Evolutionary conservation across 2,113 vertebrate genomes (phyloP).

Genomic region (Phoenicopterus ruber): DNA sequence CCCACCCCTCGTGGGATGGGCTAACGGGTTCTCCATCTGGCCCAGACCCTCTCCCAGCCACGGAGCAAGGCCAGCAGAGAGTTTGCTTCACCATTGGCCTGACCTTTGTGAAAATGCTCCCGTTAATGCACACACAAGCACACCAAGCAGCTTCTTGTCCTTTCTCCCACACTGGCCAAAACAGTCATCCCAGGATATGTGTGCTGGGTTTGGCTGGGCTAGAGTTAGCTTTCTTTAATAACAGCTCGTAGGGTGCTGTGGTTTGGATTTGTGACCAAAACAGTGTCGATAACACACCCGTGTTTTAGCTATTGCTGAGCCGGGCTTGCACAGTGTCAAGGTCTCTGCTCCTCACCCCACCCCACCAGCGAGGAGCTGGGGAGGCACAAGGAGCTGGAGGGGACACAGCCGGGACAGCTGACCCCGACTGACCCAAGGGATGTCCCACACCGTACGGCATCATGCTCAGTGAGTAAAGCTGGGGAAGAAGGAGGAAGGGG

Average conservation of each 20-base stretch:
- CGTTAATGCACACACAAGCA: neutral
- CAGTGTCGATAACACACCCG: neutral
- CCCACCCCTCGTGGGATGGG: fast-evolving
- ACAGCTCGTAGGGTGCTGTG: neutral
- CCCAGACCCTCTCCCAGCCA: neutral
- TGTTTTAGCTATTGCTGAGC: neutral
- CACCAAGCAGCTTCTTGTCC: too few relatives aligned
- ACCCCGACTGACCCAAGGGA: neutral
- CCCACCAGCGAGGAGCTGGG: neutral
- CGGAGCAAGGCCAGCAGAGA: neutral
- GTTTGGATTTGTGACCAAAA: neutral
- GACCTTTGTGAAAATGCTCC: neutral
- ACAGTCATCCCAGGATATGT: neutral
- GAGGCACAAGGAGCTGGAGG: too few relatives aligned
- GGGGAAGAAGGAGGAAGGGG: neutral
- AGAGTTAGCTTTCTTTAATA: neutral
- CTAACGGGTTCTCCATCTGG: neutral
- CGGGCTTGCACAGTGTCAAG: neutral
- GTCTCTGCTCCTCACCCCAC: neutral
- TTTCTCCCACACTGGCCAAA: neutral
- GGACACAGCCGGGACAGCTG: too few relatives aligned
- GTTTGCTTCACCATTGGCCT: neutral
- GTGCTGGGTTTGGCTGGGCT: neutral
- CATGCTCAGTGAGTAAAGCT: too few relatives aligned
- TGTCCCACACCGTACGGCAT: fast-evolving